Evolutionary conservation across 2,113 vertebrate genomes (phyloP), one percentile per base, ranked within the genome.

Genomic region (Ascaphus truei): DNA sequence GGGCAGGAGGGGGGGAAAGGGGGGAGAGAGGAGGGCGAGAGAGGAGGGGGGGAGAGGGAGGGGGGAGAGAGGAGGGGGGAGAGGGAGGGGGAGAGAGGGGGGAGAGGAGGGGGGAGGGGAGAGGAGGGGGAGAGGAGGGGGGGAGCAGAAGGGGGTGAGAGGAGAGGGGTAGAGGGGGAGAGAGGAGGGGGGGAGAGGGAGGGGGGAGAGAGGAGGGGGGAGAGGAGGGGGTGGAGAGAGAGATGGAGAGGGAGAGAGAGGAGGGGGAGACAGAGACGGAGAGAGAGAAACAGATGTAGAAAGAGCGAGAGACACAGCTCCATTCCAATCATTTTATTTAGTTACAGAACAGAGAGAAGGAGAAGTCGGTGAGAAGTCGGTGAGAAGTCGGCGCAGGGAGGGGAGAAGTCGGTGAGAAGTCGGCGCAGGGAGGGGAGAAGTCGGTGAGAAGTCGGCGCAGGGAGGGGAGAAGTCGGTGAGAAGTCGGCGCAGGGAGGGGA

Each of bases 121-220:
- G n/a, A n/a, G n/a, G n/a, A n/a, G n/a, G n/a, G n/a, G n/a, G n/a
- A n/a, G n/a, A 77, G 1, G 75, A 73, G 72, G 58, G 3, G 72
- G 76, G 75, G 71, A 39, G 72, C 73, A 60, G 7, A 67, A 63
- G 68, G 71, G 18, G 64, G 59, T 55, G 1, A 71, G 73, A 79
- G 75, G 74, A 77, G n/a, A n/a, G n/a, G n/a, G n/a, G n/a, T n/a
- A n/a, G n/a, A n/a, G n/a, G 1, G 75, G 73, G 72, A 60, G 3
- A 73, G 76, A 74, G 71, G 45, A 71, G 73, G 58, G 7, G 65
- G 62, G 68, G 71, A 22, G 64, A 55, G 56, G 1, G 68, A 71
- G 79, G 75, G 74, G 77, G 1, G 75, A 73, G 72, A 60, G 3
- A 73, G 76, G 75, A 67, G 45, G 72, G 73, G n/a, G n/a, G n/a